Conservation (phyloP, 1,140 invertebrate genomes). For the Drosophila ohnishii region DNA sequence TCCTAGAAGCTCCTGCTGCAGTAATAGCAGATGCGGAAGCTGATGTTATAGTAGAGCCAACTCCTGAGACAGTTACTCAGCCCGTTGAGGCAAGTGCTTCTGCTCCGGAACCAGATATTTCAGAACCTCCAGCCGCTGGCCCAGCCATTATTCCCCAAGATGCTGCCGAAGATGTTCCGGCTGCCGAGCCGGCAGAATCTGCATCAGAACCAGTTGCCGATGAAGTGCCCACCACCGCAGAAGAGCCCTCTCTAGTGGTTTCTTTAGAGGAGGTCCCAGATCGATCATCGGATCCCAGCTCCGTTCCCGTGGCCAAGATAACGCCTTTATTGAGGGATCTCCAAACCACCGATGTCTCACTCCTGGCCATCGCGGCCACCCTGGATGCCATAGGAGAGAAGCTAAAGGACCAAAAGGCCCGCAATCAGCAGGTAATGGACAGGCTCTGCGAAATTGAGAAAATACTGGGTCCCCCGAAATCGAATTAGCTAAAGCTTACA, state of each 20-base stretch:
- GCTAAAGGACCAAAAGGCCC: constrained; percentile 55
- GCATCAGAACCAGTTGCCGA: not conserved
- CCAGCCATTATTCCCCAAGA: not conserved
- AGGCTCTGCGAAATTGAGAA: constrained; percentile 70
- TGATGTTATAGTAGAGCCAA: not conserved
- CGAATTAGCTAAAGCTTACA: constrained; percentile 6
- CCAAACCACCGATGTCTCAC: constrained; percentile 53
- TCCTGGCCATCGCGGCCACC: constrained; percentile 62
- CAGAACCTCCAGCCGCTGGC: not conserved
- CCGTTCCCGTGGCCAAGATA: constrained; percentile 60
- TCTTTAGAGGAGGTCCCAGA: not conserved
- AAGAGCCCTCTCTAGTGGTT: not conserved
- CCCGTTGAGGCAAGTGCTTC: not conserved
- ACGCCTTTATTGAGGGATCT: constrained; percentile 55
- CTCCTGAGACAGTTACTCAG: not conserved
- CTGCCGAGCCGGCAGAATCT: not conserved
- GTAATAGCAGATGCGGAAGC: not conserved
- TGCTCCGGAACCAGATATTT: not conserved
- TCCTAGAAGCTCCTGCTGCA: not conserved
- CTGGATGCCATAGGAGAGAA: constrained; percentile 61
- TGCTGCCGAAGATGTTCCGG: not conserved
- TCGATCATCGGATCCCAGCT: constrained; percentile 12
- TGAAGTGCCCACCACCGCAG: not conserved
- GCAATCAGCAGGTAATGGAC: constrained; percentile 64
- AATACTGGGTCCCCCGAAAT: constrained; percentile 52